Percentiles rank a stretch among this genome's conserved stretches.
These are phyloP conservation scores for Melinaea menophilus DNA, from an alignment of 2,888 invertebrate genomes.

Conservation along the genomic window DNA sequence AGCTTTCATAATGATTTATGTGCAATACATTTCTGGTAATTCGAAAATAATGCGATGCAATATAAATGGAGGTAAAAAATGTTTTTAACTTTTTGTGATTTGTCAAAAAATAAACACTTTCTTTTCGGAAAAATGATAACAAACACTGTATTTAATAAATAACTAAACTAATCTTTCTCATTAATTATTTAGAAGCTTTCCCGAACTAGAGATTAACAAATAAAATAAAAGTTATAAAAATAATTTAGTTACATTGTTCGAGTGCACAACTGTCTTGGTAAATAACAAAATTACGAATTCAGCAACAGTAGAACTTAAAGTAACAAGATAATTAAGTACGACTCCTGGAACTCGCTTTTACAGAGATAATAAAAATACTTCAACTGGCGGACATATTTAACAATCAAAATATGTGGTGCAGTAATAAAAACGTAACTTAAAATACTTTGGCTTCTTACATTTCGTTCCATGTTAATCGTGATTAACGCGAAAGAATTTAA, in stretches of 20 bases:
- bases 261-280: conserved; percentile 18
- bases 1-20: conserved; percentile 52
- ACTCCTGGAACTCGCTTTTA: conserved; percentile 21
- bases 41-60: conserved; percentile 35
- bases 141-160: no score
- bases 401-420: conserved; percentile 14
- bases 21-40: conserved; percentile 43
- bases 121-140: no score
- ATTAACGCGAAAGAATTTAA: conserved; percentile 23
- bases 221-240: conserved; percentile 13
- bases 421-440: conserved; percentile 21
- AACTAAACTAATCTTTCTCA: no score
- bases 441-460: conserved; percentile 26
- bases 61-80: no score
- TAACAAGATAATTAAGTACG: conserved; percentile 26
- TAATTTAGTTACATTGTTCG: conserved; percentile 16
- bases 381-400: conserved; percentile 24
- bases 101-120: no score
- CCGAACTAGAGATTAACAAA: no score
- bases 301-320: conserved; percentile 25
- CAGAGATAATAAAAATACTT: conserved; percentile 27
- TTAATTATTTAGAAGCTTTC: no score
- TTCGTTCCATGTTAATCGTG: conserved; percentile 25
- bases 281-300: conserved; percentile 26
- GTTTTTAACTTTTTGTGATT: no score